phyloP scores from a whole-genome alignment of 1,140 invertebrate species.

The Drosophila orosa region DNA sequence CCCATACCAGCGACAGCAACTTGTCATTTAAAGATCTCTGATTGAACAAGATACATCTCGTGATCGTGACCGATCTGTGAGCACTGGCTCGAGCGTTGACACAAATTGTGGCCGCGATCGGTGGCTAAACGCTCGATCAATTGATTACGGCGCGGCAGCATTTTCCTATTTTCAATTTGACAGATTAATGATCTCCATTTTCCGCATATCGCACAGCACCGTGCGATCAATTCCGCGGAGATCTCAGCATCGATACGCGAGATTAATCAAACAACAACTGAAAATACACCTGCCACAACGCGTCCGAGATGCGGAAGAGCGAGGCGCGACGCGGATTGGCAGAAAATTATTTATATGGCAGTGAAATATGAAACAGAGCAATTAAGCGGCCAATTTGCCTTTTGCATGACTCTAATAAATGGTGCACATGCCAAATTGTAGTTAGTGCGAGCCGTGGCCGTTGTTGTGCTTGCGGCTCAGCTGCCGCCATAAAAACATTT shows the following conservation, averaged over 20 bases:
- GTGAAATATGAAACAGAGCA: conserved; percentile 54
- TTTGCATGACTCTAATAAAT: conserved; percentile 73
- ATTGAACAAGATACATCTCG: conserved; percentile 18
- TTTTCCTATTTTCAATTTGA: conserved; percentile 45
- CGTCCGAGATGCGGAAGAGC: conserved; percentile 10
- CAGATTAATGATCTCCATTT: conserved; percentile 51
- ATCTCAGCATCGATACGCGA: conserved; percentile 17
- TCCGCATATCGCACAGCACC: conserved; percentile 19
- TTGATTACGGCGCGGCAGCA: conserved; percentile 26
- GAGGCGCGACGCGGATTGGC: conserved; percentile 1
- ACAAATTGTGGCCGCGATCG: conserved; percentile 30
- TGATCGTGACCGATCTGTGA: conserved; percentile 12
- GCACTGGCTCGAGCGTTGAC: conserved; percentile 21
- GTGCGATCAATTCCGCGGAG: conserved; percentile 14
- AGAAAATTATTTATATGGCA: conserved; percentile 13
- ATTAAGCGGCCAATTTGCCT: conserved; percentile 78
- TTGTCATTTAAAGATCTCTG: conserved; percentile 25
- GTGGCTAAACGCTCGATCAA: conserved; percentile 9
- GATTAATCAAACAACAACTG: conserved; percentile 32
- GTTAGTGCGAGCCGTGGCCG: conserved; percentile 18
- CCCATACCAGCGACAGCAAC: background rate
- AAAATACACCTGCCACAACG: conserved; percentile 53
- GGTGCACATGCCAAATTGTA: conserved; percentile 79
- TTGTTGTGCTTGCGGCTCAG: conserved; percentile 62
- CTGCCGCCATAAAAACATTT: conserved; percentile 78